Base-by-base conservation (phyloP, 2,797 vertebrate species). In the Allobates femoralis region DNA sequence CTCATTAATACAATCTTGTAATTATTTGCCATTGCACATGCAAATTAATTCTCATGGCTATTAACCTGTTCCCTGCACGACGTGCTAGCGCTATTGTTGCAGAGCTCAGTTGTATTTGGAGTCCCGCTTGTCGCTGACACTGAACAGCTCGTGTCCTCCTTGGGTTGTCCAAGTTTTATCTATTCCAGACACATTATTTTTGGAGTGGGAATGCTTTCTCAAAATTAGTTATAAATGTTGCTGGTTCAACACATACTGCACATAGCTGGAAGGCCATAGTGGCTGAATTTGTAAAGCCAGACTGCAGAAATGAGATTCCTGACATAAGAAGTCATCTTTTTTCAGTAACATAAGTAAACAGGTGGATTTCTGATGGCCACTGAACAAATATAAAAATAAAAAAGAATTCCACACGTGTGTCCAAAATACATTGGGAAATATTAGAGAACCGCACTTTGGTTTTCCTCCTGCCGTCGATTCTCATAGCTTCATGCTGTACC, bases 251-350 rank as follows among this genome's bases (percentile, higher is more conserved):
- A 51, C 62, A 75, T 80, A 21, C 75, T 87, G 69, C 53, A 58
- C 62, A 16, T 90, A 79, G 67, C 56, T 83, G 79, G 79, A 60
- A 77, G 12, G n/a, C 41, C 26, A 76, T 89, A 81, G 3, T 34
- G 62, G n/a, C 86, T 26, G 30, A 41, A 28, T 86, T 64, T 75
- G 85, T 50, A 67, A 73, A 87, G 75, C 83, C 79, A 86, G 83
- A 51, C 80, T 58, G 3, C 64, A 79, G 81, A 83, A 83, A 74
- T 90, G 21, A 89, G 86, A 86, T 85, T 34, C 85, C 89, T 90
- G 50, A 14, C 46, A 88, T 87, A 53, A 77, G 5, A 15, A 73
- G 67, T 46, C 79, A 21, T 32, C 8, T 88, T 86, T 75, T 88
- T 90, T 85, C 86, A 34, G 10, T 30, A 1, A 88, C 15, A 28